Evolutionary conservation across 2,888 invertebrate species (phyloP).

Genomic region (Caenorhabditis imperialis): DNA sequence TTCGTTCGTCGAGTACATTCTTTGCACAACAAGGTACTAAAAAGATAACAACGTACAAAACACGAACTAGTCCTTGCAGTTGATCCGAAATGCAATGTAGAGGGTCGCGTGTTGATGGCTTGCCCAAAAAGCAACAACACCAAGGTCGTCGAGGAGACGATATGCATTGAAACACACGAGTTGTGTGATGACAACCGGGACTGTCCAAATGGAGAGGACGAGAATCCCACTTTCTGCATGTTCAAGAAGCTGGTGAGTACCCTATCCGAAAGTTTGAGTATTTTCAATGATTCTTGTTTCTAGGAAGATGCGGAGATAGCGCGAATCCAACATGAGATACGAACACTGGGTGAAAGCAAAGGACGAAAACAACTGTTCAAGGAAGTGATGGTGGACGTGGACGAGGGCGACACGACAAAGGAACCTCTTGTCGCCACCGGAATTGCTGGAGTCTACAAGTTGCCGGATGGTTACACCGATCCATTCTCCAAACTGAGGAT

Average conservation of each 20-base stretch:
- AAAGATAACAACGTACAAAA: slow-evolving; percentile 1
- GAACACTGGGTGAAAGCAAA: slow-evolving; percentile 16
- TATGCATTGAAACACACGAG: slow-evolving; percentile 40
- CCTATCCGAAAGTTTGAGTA: background rate
- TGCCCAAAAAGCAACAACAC: slow-evolving; percentile 33
- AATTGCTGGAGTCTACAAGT: slow-evolving; percentile 16
- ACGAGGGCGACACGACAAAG: background rate
- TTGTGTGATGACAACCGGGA: slow-evolving; percentile 55
- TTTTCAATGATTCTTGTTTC: slow-evolving; percentile 21
- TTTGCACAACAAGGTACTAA: slow-evolving; percentile 16
- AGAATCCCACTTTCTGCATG: slow-evolving; percentile 55
- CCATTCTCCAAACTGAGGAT: slow-evolving; percentile 16
- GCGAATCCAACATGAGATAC: slow-evolving; percentile 23
- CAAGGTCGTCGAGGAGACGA: slow-evolving; percentile 13
- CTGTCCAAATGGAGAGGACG: slow-evolving; percentile 62
- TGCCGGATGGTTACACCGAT: slow-evolving; percentile 1
- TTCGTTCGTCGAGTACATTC: slow-evolving; percentile 18
- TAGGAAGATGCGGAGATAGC: slow-evolving; percentile 53
- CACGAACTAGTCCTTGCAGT: slow-evolving; percentile 23
- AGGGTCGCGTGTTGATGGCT: slow-evolving; percentile 33
- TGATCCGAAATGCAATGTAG: slow-evolving; percentile 42
- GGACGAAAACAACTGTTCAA: slow-evolving; percentile 10
- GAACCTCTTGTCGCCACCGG: background rate
- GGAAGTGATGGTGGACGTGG: slow-evolving; percentile 19
- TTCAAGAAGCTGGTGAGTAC: slow-evolving; percentile 56